Evolutionary conservation across 1,140 invertebrate genomes (phyloP).

Genomic region (Saxidomus purpurata): DNA sequence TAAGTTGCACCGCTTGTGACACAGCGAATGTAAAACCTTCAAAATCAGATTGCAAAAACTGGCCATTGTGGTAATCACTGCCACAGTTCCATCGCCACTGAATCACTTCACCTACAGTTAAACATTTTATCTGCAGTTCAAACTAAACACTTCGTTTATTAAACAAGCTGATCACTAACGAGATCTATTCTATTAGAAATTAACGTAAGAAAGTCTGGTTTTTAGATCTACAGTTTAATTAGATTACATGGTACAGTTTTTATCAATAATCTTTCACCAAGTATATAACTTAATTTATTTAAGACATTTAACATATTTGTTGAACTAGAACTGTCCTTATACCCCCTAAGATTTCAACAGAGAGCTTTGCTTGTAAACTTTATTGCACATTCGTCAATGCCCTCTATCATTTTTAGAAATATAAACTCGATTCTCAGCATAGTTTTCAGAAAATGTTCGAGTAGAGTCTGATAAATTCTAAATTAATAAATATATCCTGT

Average conservation of each 20-base stretch:
- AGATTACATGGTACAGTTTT: neutral
- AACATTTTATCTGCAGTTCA: neutral
- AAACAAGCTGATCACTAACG: no score
- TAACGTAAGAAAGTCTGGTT: neutral
- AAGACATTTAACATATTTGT: no score
- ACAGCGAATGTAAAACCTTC: constrained; percentile 35
- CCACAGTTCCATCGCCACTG: constrained; percentile 33
- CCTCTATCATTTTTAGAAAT: no score
- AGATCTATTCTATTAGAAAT: no score
- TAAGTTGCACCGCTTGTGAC: constrained; percentile 35
- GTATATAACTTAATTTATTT: neutral
- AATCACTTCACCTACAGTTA: neutral
- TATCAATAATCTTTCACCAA: neutral
- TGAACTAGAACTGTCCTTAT: no score
- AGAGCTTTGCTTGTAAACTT: no score
- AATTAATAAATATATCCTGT: no score
- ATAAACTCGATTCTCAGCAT: no score
- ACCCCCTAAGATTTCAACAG: no score
- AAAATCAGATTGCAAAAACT: neutral
- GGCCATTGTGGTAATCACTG: constrained; percentile 21
- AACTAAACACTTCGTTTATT: neutral
- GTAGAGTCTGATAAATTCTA: no score
- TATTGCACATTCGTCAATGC: no score
- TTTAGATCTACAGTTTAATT: neutral
- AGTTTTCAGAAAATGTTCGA: no score